Evolutionary conservation across 1,140 invertebrate genomes (phyloP).

Genomic region (Doryteuthis pealeii): DNA sequence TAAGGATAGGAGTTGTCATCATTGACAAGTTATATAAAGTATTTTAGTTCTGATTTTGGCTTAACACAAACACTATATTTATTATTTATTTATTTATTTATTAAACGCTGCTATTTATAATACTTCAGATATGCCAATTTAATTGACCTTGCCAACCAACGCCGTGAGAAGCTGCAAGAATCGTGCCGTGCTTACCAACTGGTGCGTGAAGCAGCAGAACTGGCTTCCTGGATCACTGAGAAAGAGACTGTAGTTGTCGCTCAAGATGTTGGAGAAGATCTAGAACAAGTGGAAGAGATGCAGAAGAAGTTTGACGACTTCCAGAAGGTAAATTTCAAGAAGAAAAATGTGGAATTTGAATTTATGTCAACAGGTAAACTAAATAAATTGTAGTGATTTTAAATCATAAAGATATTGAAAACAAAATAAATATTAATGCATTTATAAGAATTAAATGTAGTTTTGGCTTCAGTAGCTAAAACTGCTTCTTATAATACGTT

Average conservation of each 20-base stretch:
- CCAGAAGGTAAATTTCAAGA: slow-evolving; percentile 65
- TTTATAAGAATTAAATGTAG: no score
- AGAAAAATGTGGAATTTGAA: no score
- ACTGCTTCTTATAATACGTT: no score
- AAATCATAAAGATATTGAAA: not conserved
- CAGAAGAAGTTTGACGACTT: slow-evolving; percentile 99
- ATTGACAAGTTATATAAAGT: no score
- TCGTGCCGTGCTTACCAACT: slow-evolving; percentile 97
- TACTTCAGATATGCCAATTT: slow-evolving; percentile 78
- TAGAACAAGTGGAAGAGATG: slow-evolving; percentile 96
- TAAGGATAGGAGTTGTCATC: no score
- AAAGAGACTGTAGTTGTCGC: slow-evolving; percentile 82
- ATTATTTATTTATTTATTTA: no score
- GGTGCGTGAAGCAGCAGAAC: slow-evolving; percentile 94
- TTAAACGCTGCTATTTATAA: no score
- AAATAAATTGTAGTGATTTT: no score
- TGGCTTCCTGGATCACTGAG: slow-evolving; percentile 98
- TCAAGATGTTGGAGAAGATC: slow-evolving; percentile 78
- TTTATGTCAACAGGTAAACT: no score
- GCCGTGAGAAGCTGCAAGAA: slow-evolving; percentile 94
- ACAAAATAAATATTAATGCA: not conserved
- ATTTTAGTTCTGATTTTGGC: no score
- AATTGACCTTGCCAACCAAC: slow-evolving; percentile 82
- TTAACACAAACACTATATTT: no score
- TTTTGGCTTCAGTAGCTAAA: no score